Percentiles rank a stretch among this genome's conserved stretches.
Conservation (phyloP, 2,888 invertebrate genomes). For the Polia nebulosa region DNA sequence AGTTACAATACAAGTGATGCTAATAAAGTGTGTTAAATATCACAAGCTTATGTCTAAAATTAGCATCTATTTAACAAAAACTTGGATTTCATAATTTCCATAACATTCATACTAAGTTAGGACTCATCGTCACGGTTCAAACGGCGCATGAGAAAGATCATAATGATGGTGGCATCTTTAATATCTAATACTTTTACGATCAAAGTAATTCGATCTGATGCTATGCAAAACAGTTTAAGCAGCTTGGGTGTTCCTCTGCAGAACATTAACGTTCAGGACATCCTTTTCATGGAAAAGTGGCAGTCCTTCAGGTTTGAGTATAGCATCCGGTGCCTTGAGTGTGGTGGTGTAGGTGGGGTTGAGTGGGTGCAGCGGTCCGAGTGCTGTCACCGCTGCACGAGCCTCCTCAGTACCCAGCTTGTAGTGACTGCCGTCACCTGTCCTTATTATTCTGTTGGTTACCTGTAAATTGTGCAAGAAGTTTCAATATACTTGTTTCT, state of each 20-base stretch:
- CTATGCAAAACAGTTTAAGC: background rate
- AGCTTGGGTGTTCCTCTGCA: constrained; percentile 14
- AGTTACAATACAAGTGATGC: too few species aligned
- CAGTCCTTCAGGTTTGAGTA: constrained; percentile 78
- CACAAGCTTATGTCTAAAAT: constrained; percentile 6
- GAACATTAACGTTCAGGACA: constrained; percentile 65
- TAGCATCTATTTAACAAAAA: background rate
- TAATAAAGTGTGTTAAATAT: too few species aligned
- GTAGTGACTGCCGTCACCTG: constrained; percentile 93
- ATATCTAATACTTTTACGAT: background rate
- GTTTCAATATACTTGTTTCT: background rate
- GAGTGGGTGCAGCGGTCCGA: constrained; percentile 82
- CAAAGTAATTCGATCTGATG: background rate
- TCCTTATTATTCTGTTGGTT: constrained; percentile 90
- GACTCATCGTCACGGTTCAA: background rate
- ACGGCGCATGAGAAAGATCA: background rate
- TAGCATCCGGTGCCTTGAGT: constrained; percentile 73
- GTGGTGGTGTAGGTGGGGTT: constrained; percentile 83
- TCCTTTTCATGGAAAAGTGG: constrained; percentile 83
- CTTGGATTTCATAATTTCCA: background rate
- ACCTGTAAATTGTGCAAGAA: constrained; percentile 77
- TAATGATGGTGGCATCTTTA: background rate
- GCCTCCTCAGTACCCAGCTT: constrained; percentile 84
- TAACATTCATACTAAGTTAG: background rate
- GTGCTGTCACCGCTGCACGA: constrained; percentile 75